Evolutionary conservation across 2,113 vertebrate species (phyloP).

Genomic region (Carollia perspicillata): DNA sequence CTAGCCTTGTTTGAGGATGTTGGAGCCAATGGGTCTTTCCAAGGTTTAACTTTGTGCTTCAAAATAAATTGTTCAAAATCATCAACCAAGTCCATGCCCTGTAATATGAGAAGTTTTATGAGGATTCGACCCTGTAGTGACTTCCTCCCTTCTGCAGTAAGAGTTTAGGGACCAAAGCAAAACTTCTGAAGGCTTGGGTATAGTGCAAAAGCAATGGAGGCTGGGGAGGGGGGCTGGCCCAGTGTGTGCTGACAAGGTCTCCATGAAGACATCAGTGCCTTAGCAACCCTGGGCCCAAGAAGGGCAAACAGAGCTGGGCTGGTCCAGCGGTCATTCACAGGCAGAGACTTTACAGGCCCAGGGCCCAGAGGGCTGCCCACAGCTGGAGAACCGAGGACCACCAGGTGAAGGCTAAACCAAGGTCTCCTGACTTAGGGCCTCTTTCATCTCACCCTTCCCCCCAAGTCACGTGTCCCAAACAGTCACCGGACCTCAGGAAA

Average conservation of each 20-base stretch:
- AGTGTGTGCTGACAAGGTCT: background rate
- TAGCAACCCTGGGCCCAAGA: background rate
- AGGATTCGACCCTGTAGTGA: background rate
- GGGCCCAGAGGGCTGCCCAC: background rate
- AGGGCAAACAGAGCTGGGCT: background rate
- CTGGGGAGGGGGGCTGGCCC: too few relatives aligned
- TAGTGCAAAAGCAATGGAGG: background rate
- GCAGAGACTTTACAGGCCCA: background rate
- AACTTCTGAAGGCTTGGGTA: background rate
- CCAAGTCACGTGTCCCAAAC: constrained; percentile 47
- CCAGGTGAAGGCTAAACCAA: background rate
- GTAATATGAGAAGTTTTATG: background rate
- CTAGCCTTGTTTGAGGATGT: background rate
- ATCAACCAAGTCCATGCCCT: background rate
- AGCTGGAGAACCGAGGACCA: background rate
- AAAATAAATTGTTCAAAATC: constrained; percentile 30
- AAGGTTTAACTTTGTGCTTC: background rate
- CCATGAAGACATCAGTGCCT: background rate
- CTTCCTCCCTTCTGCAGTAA: background rate
- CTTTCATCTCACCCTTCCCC: constrained; percentile 11
- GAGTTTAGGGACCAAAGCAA: background rate
- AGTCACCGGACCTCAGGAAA: constrained; percentile 55
- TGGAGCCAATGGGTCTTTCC: background rate
- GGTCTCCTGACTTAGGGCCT: constrained; percentile 8
- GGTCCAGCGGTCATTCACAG: background rate